These are phyloP conservation scores for Lydus trimaculatus DNA, from an alignment of 2,888 invertebrate genomes.

Conservation along the genomic window DNA sequence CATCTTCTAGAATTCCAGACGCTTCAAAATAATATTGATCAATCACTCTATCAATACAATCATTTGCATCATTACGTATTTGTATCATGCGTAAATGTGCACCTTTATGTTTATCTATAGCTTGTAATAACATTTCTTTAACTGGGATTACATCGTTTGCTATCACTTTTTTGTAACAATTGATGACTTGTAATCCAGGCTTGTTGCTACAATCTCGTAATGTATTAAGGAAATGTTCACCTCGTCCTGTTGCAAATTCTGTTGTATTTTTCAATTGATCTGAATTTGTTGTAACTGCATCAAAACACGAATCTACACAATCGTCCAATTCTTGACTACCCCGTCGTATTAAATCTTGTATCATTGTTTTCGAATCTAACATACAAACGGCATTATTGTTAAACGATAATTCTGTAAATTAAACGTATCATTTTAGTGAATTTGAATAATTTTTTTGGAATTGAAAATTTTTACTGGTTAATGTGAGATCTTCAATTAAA, in stretches of 20 bases:
- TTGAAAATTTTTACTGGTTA: conserved; percentile 44
- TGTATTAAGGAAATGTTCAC: conserved; percentile 46
- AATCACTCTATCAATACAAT: conserved; percentile 47
- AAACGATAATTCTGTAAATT: conserved; percentile 40
- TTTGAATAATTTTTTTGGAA: background rate
- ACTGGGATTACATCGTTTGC: conserved; percentile 47
- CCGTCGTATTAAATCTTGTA: conserved; percentile 37
- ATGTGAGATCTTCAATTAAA: conserved; percentile 46
- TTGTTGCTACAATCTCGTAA: conserved; percentile 47
- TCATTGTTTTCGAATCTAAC: conserved; percentile 34
- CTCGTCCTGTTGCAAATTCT: conserved; percentile 39
- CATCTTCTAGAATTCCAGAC: conserved; percentile 29
- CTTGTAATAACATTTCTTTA: conserved; percentile 47
- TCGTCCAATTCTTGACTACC: conserved; percentile 31
- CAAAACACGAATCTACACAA: conserved; percentile 33
- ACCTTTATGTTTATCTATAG: conserved; percentile 46
- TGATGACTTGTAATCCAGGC: conserved; percentile 43
- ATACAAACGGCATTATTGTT: conserved; percentile 37
- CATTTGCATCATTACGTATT: conserved; percentile 43
- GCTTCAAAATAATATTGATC: conserved; percentile 31
- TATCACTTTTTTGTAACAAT: conserved; percentile 52
- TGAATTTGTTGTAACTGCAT: conserved; percentile 34
- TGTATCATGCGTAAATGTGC: conserved; percentile 46
- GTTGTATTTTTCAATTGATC: conserved; percentile 36
- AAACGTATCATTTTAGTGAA: conserved; percentile 19